Percentiles rank a stretch among this genome's conserved stretches.
phyloP scores from a whole-genome alignment of 2,113 vertebrate genomes.

The Gracilinanus agilis region DNA sequence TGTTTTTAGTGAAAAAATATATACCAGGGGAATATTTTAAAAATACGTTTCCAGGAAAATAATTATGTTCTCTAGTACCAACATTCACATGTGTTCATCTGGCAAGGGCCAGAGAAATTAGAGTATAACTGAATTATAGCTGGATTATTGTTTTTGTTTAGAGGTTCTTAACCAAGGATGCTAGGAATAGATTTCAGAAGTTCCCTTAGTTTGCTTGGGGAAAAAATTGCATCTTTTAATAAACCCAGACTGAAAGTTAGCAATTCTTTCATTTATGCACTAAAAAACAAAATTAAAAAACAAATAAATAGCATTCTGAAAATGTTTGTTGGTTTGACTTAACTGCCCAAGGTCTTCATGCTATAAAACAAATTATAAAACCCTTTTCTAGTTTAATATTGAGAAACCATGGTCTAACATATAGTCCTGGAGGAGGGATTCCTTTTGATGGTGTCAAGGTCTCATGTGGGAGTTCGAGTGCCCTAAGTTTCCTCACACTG shows the following conservation, averaged over 20 bases:
- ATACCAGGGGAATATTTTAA: neutral
- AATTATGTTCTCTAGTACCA: neutral
- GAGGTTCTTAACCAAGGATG: neutral
- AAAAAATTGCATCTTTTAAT: neutral
- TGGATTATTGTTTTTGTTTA: neutral
- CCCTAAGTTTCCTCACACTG: neutral
- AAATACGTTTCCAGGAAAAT: slow-evolving; percentile 30
- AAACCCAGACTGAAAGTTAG: neutral
- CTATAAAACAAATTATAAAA: neutral
- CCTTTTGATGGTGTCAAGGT: neutral
- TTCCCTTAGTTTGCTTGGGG: neutral
- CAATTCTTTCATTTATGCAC: neutral
- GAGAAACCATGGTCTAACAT: neutral
- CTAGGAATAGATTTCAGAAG: neutral
- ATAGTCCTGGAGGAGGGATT: neutral
- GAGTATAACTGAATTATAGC: neutral
- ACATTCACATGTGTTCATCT: neutral
- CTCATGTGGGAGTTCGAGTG: too few species aligned
- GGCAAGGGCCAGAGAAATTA: neutral
- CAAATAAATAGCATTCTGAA: neutral
- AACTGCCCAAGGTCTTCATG: neutral
- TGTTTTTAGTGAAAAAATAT: slow-evolving; percentile 27
- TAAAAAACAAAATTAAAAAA: neutral
- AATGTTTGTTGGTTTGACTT: neutral
- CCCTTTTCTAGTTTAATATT: neutral